Percentiles rank a stretch among this genome's conserved stretches.
phyloP scores from a whole-genome alignment of 2,888 invertebrate species.

The Mantis religiosa region DNA sequence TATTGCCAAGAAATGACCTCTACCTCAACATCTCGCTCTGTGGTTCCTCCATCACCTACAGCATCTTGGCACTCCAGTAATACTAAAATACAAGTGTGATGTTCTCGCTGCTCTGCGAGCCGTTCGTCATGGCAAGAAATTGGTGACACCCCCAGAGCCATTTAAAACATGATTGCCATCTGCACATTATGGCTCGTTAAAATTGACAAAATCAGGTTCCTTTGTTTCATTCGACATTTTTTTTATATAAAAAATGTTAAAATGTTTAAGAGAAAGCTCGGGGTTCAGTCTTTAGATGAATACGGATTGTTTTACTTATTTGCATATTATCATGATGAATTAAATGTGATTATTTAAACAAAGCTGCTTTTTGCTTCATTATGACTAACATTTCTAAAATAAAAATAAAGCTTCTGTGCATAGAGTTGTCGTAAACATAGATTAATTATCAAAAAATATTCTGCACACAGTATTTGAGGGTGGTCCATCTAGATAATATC shows the following conservation, averaged over 20 bases:
- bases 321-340: neutral
- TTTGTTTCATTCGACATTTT: neutral
- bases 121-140: neutral
- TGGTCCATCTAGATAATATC: neutral
- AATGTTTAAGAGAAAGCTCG: neutral
- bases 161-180: neutral
- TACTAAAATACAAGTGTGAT: neutral
- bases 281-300: constrained; percentile 1
- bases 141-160: neutral
- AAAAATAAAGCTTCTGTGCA: neutral
- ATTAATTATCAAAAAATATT: neutral
- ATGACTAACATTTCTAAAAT: neutral
- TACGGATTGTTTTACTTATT: neutral
- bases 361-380: neutral
- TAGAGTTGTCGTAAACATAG: neutral
- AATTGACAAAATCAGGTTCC: neutral
- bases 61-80: neutral
- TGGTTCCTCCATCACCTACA: neutral
- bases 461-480: neutral
- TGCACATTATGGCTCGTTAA: neutral
- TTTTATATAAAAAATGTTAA: neutral
- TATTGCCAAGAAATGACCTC: constrained; percentile 7
- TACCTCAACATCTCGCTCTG: neutral
- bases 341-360: neutral
- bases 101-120: neutral